A percentile compares a stretch with the other conserved stretches of the same genome.
phyloP scores from a whole-genome alignment of 2,888 invertebrate genomes.

The Troides helena region DNA sequence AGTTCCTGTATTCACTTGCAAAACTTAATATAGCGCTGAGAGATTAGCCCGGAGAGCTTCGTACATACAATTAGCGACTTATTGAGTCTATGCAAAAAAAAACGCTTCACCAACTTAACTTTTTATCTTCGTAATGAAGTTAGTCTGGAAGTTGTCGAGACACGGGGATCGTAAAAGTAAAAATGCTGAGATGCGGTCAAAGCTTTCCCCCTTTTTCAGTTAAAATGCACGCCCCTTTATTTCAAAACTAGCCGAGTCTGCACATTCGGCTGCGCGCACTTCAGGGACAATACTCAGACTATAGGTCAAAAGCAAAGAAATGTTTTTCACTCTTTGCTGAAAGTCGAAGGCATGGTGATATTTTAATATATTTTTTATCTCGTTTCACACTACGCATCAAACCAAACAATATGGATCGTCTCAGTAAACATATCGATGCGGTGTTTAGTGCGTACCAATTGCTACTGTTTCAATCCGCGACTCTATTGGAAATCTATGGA shows the following conservation, averaged over 20 bases:
- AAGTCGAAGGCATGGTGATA: not conserved
- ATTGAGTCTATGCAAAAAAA: conserved; percentile 54
- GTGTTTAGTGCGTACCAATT: too few relatives aligned
- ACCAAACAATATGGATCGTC: too few relatives aligned
- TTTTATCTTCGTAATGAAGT: conserved; percentile 36
- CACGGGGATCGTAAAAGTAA: conserved; percentile 33
- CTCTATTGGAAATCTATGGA: too few relatives aligned
- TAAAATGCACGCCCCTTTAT: conserved; percentile 1
- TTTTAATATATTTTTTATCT: not conserved
- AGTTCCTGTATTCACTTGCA: conserved; percentile 62
- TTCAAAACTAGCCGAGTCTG: not conserved
- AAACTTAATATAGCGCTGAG: conserved; percentile 62
- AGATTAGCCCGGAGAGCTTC: conserved; percentile 68
- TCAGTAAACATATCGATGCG: too few relatives aligned
- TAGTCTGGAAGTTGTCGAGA: conserved; percentile 36
- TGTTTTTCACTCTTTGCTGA: not conserved
- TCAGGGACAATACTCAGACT: not conserved
- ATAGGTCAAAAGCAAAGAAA: not conserved
- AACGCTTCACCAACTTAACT: conserved; percentile 31
- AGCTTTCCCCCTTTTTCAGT: not conserved
- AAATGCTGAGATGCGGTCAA: not conserved
- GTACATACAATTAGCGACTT: conserved; percentile 67
- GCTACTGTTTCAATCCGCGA: too few relatives aligned
- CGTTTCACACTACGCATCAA: too few relatives aligned
- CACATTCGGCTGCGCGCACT: not conserved